These are phyloP conservation scores for Psylliodes chrysocephalus DNA, from an alignment of 2,888 invertebrate genomes.

Conservation along the genomic window DNA sequence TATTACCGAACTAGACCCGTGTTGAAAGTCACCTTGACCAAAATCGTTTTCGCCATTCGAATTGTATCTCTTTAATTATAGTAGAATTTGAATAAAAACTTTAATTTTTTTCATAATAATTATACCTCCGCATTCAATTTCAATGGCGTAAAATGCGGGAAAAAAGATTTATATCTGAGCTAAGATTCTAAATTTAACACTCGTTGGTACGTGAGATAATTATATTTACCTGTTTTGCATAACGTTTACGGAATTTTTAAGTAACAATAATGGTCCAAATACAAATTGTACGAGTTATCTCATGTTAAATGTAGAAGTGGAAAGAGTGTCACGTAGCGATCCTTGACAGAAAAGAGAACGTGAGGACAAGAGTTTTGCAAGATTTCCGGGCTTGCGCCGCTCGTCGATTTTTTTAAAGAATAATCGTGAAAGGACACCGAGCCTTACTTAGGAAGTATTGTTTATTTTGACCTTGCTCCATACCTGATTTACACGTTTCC, in stretches of 20 bases:
- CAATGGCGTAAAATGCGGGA: slow-evolving; percentile 2
- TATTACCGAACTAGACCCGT: background rate
- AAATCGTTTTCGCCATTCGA: background rate
- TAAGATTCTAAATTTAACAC: background rate
- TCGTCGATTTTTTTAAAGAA: slow-evolving; percentile 24
- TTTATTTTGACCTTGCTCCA: slow-evolving; percentile 55
- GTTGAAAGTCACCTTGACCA: slow-evolving; percentile 11
- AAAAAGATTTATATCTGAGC: background rate
- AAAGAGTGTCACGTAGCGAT: slow-evolving; percentile 47
- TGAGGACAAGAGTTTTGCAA: slow-evolving; percentile 48
- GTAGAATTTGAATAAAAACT: background rate
- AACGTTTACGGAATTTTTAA: slow-evolving; percentile 13
- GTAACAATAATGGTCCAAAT: slow-evolving; percentile 15
- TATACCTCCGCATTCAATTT: slow-evolving; percentile 3
- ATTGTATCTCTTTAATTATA: slow-evolving; percentile 4
- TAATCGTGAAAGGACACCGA: slow-evolving; percentile 55
- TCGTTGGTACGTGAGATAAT: background rate
- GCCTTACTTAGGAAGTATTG: slow-evolving; percentile 58
- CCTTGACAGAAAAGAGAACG: slow-evolving; percentile 58
- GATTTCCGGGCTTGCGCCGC: slow-evolving; percentile 60
- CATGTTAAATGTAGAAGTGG: slow-evolving; percentile 18
- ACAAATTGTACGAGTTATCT: slow-evolving; percentile 9
- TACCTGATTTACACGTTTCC: slow-evolving; percentile 36
- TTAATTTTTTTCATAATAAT: slow-evolving; percentile 1
- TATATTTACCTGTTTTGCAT: slow-evolving; percentile 15